Conservation (phyloP, 2,797 vertebrate species). For the Fundulus diaphanus region DNA sequence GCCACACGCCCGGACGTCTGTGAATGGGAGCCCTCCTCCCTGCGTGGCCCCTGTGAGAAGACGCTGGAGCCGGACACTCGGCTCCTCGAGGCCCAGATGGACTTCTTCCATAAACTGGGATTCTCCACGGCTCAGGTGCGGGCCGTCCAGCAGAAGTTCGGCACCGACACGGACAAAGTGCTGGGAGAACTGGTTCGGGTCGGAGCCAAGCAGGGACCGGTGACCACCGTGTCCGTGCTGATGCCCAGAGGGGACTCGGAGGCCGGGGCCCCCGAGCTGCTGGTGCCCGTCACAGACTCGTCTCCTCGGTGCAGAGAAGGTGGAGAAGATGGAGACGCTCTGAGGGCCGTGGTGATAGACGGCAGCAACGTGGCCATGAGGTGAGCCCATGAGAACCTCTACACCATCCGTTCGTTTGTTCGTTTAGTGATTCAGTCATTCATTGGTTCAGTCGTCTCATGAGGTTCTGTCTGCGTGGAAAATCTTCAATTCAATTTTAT, state of each 20-base stretch:
- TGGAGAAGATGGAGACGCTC: conserved; percentile 82
- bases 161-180: conserved; percentile 89
- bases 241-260: conserved; percentile 74
- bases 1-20: neutral
- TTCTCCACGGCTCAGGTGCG: conserved; percentile 91
- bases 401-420: neutral
- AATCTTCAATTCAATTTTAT: too few species aligned
- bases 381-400: conserved; percentile 65
- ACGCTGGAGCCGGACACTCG: conserved; percentile 54
- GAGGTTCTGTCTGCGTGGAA: neutral
- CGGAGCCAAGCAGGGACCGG: conserved; percentile 31
- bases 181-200: conserved; percentile 89
- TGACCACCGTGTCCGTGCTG: conserved; percentile 61
- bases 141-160: conserved; percentile 87
- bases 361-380: conserved; percentile 99
- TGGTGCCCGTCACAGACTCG: conserved; percentile 14
- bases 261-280: conserved; percentile 66
- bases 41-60: conserved; percentile 17
- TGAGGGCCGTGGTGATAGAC: conserved; percentile 93
- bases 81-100: conserved; percentile 86
- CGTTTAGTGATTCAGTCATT: neutral
- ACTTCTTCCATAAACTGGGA: conserved; percentile 95
- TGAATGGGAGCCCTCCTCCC: too few species aligned
- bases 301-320: conserved; percentile 79
- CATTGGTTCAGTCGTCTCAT: neutral